A percentile compares a stretch with the other conserved stretches of the same genome.
Conservation (phyloP, 2,797 vertebrate species). For the Myotis findleyi region DNA sequence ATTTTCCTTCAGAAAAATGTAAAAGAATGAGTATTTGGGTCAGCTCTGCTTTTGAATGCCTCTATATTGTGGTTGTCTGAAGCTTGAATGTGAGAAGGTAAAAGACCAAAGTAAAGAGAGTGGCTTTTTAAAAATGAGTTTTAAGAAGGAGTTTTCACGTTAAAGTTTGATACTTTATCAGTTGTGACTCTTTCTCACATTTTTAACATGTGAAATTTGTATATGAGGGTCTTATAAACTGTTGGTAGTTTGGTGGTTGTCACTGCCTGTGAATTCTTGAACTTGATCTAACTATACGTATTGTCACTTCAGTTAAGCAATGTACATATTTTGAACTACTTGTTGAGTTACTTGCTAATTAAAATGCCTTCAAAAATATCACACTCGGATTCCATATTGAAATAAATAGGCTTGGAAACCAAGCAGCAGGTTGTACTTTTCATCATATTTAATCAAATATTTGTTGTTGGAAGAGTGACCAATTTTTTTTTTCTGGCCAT, state of each 20-base stretch:
- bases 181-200: background rate
- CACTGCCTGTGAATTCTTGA: background rate
- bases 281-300: background rate
- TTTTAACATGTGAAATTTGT: background rate
- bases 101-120: background rate
- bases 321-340: background rate
- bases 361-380: constrained; percentile 21
- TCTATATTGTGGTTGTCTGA: background rate
- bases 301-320: background rate
- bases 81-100: background rate
- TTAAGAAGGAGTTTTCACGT: background rate
- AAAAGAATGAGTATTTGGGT: background rate
- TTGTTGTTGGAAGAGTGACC: background rate
- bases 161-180: background rate
- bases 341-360: background rate
- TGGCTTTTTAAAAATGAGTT: background rate
- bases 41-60: background rate
- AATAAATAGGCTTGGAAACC: background rate
- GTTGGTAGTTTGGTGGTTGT: background rate
- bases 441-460: constrained; percentile 10
- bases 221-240: background rate
- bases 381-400: background rate
- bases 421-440: background rate
- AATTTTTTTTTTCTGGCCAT: background rate
- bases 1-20: background rate